Percentiles rank a stretch among this genome's conserved stretches.
These are phyloP conservation scores for Himalopsyche tibetana DNA, from an alignment of 2,888 invertebrate genomes.

Conservation along the genomic window DNA sequence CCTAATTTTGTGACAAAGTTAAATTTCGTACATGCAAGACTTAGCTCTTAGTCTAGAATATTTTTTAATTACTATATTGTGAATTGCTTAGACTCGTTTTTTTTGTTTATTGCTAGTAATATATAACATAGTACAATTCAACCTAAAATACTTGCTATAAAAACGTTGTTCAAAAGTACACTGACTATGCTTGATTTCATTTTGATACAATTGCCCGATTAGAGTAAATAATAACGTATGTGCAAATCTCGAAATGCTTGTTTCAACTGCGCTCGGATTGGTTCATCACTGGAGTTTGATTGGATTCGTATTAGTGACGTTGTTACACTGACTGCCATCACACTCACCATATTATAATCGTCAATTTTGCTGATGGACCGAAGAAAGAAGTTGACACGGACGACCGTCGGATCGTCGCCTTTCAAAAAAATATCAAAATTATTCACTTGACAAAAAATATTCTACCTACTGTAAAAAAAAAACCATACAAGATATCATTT, in stretches of 20 bases:
- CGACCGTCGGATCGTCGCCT: constrained; percentile 91
- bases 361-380: constrained; percentile 99
- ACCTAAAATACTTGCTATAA: too few species aligned
- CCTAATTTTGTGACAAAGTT: too few species aligned
- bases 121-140: too few species aligned
- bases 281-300: background rate
- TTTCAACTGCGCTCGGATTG: background rate
- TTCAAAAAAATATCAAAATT: constrained; percentile 69
- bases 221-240: background rate
- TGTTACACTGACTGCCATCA: constrained; percentile 3
- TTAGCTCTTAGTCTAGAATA: too few species aligned
- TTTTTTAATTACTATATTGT: too few species aligned
- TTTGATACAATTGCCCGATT: too few species aligned
- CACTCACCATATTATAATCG: constrained; percentile 99
- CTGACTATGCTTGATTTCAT: too few species aligned
- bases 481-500: background rate
- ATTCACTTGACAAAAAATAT: constrained; percentile 51
- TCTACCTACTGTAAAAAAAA: constrained; percentile 8
- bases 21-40: too few species aligned
- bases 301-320: background rate
- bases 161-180: too few species aligned
- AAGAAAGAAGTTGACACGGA: constrained; percentile 95
- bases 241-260: background rate
- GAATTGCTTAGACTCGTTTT: too few species aligned
- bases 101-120: too few species aligned